These are phyloP conservation scores for Diplodus sargus DNA, from an alignment of 2,797 vertebrate genomes.

Conservation along the genomic window DNA sequence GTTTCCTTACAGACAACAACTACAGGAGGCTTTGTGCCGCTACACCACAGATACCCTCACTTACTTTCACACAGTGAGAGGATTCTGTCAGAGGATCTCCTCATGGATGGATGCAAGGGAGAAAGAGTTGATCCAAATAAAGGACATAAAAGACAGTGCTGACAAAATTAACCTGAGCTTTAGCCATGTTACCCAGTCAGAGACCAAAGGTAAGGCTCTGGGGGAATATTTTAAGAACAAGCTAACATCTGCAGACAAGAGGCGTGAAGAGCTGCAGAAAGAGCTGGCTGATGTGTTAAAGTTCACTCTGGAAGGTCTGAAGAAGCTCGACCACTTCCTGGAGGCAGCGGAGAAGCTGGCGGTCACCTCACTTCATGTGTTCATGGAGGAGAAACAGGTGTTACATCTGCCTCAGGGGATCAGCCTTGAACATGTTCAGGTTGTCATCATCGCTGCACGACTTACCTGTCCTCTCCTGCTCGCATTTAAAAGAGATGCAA, in stretches of 20 bases:
- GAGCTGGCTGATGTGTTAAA: constrained; percentile 73
- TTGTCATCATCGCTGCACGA: constrained; percentile 57
- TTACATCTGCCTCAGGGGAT: constrained; percentile 51
- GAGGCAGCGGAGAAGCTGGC: constrained; percentile 81
- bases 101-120: constrained; percentile 73
- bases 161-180: constrained; percentile 47
- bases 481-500: constrained; percentile 74
- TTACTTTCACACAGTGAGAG: constrained; percentile 58
- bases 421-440: constrained; percentile 42
- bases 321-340: constrained; percentile 74
- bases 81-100: constrained; percentile 61
- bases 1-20: constrained; percentile 58
- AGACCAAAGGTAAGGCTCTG: constrained; percentile 59
- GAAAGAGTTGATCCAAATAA: constrained; percentile 64
- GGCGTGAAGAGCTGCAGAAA: constrained; percentile 60
- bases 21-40: constrained; percentile 50
- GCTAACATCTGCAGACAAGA: constrained; percentile 42
- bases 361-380: constrained; percentile 79
- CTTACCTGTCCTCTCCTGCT: constrained; percentile 50
- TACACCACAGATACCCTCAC: constrained; percentile 74
- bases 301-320: constrained; percentile 69
- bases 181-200: constrained; percentile 54
- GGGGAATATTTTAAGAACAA: constrained; percentile 62
- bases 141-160: constrained; percentile 72
- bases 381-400: constrained; percentile 52